Evolutionary conservation across 2,888 invertebrate genomes (phyloP), one percentile per base, ranked within the genome.

Genomic region (Phlogophora meticulosa): DNA sequence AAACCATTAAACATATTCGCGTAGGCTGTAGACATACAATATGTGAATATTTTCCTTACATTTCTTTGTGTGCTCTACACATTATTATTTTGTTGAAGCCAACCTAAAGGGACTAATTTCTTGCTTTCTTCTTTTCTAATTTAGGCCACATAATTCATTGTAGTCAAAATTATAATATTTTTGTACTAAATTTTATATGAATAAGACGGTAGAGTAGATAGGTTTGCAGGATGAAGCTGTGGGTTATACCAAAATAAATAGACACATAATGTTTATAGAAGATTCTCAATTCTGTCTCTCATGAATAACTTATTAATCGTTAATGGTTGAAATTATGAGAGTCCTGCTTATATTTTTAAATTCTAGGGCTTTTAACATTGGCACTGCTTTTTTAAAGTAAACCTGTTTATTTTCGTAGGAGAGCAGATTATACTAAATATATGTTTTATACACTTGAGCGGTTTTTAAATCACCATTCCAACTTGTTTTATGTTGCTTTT

Each of bases 401-500:
- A 42, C 20, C 7, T 28, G 51, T 51, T 52, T 45, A 60, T 48
- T 61, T 52, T 60, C 24, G 17, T 17, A 40, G 24, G 20, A 43
- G 7, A 43, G 28, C 17, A 36, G 28, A 55, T 55, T 58, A 38
- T 43, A 42, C 10, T 36, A 42, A 42, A 20, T 45, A 24, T 36
- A 52, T 36, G 5, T 32, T 38, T 13, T 36, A 22, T 32, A 45
- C 9, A 52, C 22, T 9, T 34, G 42, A 22, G 38, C 20, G 38
- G 55, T 71, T 59, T 52, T 52, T 43, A 45, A 64, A 65, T 46
- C 48, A 7, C 15, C 53, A 17, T 67, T 67, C 64, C 45, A 48
- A 66, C 42, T 49, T 63, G 36, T 60, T 61, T 63, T 42, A 38
- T 45, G 46, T 64, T 75, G 51, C 56, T 40, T 66, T 69, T 80